Evolutionary conservation across 2,888 invertebrate species (phyloP), one percentile per base, ranked within the genome.

Genomic region (Calliscelio sp.): DNA sequence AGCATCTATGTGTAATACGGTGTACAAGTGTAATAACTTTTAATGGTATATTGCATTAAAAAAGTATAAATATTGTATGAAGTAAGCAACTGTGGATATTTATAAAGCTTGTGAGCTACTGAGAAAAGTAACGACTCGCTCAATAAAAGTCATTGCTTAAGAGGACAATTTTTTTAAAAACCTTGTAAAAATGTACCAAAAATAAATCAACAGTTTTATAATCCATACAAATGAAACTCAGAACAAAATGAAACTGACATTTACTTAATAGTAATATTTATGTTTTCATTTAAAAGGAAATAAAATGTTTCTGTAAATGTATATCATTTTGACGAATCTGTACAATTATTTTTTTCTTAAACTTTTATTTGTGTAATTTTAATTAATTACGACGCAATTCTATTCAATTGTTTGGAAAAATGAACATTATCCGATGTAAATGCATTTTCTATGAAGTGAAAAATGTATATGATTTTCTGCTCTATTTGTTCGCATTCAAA

Each of bases 41-140:
- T 55, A 70, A 70, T 70, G 44, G 38, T 70, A 70, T 28, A 53
- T 70, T 55, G 55, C 44, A 57, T 57, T 59, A 55, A 46, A 32
- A 57, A 59, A 55, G 35, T 55, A 44, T 44, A 44, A 70, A 70
- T 44, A 44, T 70, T 68, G 51, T n/a, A 51, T n/a, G 66, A 66
- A 38, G 18, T 41, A 41, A 53, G 53, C 53, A 16, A 24, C 20
- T 0, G n/a, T n/a, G n/a, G 20, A 16, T 68, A 53, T 68, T 53
- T 68, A 68, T 53, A 51, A 44, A 63, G 25, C 44, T 44, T 32
- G 35, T 28, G 22, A 66, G 35, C n/a, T 51, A 35, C 65, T 16
- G 24, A 65, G 65, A 20, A 63, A 65, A 65, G 49, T 65, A 65
- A 65, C 32, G 65, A 65, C 46, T 46, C 38, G 49, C 25, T 49